phyloP scores from a whole-genome alignment of 2,113 vertebrate genomes.

The Oreochromis spilurus region DNA sequence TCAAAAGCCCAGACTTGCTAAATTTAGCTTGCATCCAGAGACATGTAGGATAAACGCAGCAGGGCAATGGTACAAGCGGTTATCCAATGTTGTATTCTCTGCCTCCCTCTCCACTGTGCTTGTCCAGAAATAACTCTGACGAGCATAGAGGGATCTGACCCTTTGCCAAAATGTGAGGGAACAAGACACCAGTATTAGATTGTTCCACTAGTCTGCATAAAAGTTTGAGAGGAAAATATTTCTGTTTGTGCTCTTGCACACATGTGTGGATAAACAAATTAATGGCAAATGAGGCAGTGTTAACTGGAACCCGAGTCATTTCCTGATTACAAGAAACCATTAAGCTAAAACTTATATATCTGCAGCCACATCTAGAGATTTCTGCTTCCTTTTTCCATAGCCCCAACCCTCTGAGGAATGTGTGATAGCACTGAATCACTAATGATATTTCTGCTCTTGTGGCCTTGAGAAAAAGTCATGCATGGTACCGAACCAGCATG shows the following conservation, averaged over 20 bases:
- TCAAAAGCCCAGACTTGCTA: conserved; percentile 55
- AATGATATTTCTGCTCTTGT: conserved; percentile 9
- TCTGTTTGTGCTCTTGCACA: not conserved
- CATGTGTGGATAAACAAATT: conserved; percentile 8
- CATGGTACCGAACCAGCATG: not conserved
- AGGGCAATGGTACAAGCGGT: conserved; percentile 20
- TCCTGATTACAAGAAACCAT: conserved; percentile 26
- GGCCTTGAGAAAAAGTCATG: conserved; percentile 19
- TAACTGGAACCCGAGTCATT: conserved; percentile 33
- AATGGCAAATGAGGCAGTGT: conserved; percentile 6
- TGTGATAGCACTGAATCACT: not conserved
- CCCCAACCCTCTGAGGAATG: not conserved
- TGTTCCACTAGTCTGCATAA: conserved; percentile 2
- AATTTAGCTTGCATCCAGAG: conserved; percentile 49
- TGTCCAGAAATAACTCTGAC: conserved; percentile 58
- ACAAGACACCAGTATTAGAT: conserved; percentile 38
- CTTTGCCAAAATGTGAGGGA: conserved; percentile 30
- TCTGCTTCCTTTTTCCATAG: conserved; percentile 25
- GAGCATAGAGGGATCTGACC: conserved; percentile 26
- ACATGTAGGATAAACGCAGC: conserved; percentile 49
- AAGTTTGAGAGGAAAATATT: conserved; percentile 6
- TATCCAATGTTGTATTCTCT: conserved; percentile 31
- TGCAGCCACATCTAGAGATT: not conserved
- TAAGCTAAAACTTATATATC: conserved; percentile 9
- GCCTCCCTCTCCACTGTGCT: not conserved